phyloP scores from a whole-genome alignment of 2,888 invertebrate genomes.

The Ryuthela nishihirai region DNA sequence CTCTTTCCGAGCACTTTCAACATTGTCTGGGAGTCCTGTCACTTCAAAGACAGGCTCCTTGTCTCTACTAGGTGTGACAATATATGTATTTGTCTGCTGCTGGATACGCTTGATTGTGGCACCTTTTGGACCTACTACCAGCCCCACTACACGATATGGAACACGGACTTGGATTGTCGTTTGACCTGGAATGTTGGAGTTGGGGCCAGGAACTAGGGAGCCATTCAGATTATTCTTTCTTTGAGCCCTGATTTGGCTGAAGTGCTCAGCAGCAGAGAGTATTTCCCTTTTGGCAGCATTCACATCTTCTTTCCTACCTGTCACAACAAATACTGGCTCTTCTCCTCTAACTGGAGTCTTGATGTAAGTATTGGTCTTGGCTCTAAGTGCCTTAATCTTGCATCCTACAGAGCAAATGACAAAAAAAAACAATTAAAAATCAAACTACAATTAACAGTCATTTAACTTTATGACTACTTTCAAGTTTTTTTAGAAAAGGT shows the following conservation, averaged over 20 bases:
- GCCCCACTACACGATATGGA: slow-evolving; percentile 96
- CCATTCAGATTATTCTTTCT: slow-evolving; percentile 68
- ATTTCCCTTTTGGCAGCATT: slow-evolving; percentile 96
- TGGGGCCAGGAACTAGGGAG: slow-evolving; percentile 42
- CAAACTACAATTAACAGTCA: neutral
- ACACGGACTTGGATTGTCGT: slow-evolving; percentile 92
- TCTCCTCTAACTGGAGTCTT: slow-evolving; percentile 98
- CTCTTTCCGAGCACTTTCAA: slow-evolving; percentile 90
- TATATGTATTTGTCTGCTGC: slow-evolving; percentile 98
- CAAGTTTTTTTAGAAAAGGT: no score
- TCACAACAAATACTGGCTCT: slow-evolving; percentile 98
- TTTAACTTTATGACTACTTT: no score
- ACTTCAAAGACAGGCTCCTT: slow-evolving; percentile 97
- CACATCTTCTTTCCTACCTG: slow-evolving; percentile 97
- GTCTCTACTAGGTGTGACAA: slow-evolving; percentile 96
- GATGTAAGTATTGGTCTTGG: slow-evolving; percentile 99
- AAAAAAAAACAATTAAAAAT: neutral
- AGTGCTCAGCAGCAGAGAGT: slow-evolving; percentile 96
- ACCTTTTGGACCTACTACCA: slow-evolving; percentile 98
- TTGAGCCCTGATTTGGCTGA: slow-evolving; percentile 94
- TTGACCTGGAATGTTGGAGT: slow-evolving; percentile 66
- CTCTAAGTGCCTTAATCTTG: slow-evolving; percentile 97
- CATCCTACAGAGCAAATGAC: slow-evolving; percentile 87
- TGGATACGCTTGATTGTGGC: slow-evolving; percentile 99
- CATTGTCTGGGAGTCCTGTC: slow-evolving; percentile 93